Evolutionary conservation across 2,797 vertebrate species (phyloP), one percentile per base, ranked within the genome.

Genomic region (Syngnathus rostellatus): DNA sequence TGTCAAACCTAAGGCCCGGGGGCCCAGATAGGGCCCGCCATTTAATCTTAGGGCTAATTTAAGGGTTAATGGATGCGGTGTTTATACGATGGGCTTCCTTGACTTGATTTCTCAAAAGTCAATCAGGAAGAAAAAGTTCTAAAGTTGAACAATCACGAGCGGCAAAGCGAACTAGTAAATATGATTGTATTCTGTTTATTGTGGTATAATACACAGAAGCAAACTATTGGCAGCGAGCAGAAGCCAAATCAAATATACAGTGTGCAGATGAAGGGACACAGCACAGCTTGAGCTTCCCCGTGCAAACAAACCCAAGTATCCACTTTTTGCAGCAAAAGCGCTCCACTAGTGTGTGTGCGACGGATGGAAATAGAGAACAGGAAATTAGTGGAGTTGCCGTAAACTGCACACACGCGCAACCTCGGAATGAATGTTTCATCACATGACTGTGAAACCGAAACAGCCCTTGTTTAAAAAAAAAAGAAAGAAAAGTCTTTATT

Each of bases 331-430:
- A 51, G 45, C 31, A 38, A 46, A 31, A 50, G 41, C 6, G 6
- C 21, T 6, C 39, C n/a, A 23, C 6, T 43, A 41, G 39, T 23
- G 60, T 62, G 60, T 62, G 60, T 25, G 41, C 41, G 1, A 14
- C 45, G 40, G 41, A 61, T 61, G 59, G 39, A 61, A 61, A 41
- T 41, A 41, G 59, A 41, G 59, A 62, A 62, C 60, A 62, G 60
- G 60, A 62, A 62, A 62, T 62, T 23, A 23, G 60, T 40, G 38
- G 5, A 61, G 59, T 61, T 21, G n/a, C 59, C 8, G 60, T 16
- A 45, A 25, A 62, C 12, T 23, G 41, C 40, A 62, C 41, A 16
- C 21, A 43, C 4, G 41, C 19, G 40, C 45, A 41, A 62, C 41
- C 40, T 43, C 60, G 17, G 21, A 21, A 14, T 45, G 19, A 23